Evolutionary conservation across 2,888 invertebrate genomes (phyloP).

Genomic region (Tetragonisca angustula): DNA sequence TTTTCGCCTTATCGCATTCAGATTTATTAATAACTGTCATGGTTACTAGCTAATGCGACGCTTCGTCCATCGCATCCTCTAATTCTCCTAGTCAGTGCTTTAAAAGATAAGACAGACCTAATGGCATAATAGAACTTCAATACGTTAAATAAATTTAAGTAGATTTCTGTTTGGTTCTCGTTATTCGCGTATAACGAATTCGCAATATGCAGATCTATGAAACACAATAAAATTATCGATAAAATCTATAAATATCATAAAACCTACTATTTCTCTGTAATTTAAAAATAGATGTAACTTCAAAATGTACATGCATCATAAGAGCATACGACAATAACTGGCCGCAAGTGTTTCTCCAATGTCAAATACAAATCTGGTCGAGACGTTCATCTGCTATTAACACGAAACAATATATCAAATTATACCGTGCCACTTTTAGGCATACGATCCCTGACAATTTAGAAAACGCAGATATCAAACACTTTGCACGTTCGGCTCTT

Average conservation of each 20-base stretch:
- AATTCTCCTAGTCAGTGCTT: conserved; percentile 49
- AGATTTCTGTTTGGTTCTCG: conserved; percentile 44
- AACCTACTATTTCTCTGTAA: neutral
- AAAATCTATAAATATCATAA: conserved; percentile 17
- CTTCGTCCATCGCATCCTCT: conserved; percentile 20
- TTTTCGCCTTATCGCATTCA: conserved; percentile 33
- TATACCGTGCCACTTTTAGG: neutral
- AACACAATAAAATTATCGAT: conserved; percentile 45
- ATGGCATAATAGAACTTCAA: conserved; percentile 33
- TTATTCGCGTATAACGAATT: conserved; percentile 41
- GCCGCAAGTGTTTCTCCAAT: conserved; percentile 66
- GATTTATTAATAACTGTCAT: conserved; percentile 68
- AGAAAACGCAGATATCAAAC: neutral
- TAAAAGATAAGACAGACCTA: conserved; percentile 18
- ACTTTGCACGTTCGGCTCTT: conserved; percentile 12
- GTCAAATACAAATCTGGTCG: conserved; percentile 46
- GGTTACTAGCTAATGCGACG: conserved; percentile 47
- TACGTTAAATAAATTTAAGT: conserved; percentile 59
- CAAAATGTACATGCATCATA: conserved; percentile 63
- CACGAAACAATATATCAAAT: too few relatives aligned
- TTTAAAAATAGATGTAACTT: conserved; percentile 60
- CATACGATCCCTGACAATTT: neutral
- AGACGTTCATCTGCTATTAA: conserved; percentile 35
- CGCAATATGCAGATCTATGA: conserved; percentile 66
- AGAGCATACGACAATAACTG: conserved; percentile 71